Evolutionary conservation across 2,888 invertebrate genomes (phyloP).

Genomic region (Plebejus anna): DNA sequence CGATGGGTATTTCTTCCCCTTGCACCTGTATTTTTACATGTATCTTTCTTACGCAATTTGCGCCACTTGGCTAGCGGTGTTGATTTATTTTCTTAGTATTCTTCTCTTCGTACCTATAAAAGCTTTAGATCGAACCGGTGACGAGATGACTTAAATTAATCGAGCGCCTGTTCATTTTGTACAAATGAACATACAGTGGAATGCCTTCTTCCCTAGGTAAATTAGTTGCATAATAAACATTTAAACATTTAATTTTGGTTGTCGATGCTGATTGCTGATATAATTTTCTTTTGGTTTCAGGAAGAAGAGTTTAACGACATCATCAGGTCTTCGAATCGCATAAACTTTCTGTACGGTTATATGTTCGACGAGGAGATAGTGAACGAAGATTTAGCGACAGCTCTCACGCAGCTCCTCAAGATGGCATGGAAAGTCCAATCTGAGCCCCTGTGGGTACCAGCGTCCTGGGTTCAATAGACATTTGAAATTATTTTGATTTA

Average conservation of each 20-base stretch:
- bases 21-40: background rate
- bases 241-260: background rate
- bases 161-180: background rate
- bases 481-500: slow-evolving; percentile 12
- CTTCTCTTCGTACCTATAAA: background rate
- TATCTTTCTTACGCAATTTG: background rate
- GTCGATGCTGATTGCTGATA: background rate
- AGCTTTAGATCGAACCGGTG: slow-evolving; percentile 4
- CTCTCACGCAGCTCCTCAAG: slow-evolving; percentile 91
- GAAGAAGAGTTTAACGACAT: slow-evolving; percentile 95
- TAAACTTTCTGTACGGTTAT: slow-evolving; percentile 95
- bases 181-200: slow-evolving; percentile 12
- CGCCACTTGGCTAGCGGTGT: background rate
- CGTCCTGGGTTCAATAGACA: slow-evolving; percentile 92
- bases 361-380: slow-evolving; percentile 95
- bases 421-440: slow-evolving; percentile 92
- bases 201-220: slow-evolving; percentile 25
- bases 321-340: slow-evolving; percentile 89
- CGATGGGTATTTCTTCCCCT: background rate
- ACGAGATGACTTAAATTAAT: slow-evolving; percentile 28
- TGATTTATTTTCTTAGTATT: background rate
- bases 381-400: slow-evolving; percentile 92
- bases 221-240: background rate
- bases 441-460: slow-evolving; percentile 97
- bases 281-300: slow-evolving; percentile 70